phyloP scores from a whole-genome alignment of 2,888 invertebrate genomes.

The Lathronympha strigana region DNA sequence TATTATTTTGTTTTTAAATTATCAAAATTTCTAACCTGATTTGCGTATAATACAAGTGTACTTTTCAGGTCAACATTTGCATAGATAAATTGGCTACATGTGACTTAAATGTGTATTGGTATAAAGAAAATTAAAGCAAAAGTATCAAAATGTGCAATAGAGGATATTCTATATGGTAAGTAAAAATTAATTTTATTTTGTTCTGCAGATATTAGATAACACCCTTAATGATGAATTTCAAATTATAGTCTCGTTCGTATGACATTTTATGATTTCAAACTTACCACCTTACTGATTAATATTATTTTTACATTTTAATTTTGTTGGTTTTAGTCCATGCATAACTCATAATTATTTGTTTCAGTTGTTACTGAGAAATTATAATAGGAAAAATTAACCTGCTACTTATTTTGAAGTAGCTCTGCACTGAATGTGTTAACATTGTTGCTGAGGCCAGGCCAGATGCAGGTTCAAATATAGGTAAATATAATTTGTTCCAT shows the following conservation, averaged over 20 bases:
- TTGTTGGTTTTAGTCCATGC: neutral
- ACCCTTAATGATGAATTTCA: constrained; percentile 42
- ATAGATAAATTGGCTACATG: too few species aligned
- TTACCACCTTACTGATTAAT: constrained; percentile 56
- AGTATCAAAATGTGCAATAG: too few species aligned
- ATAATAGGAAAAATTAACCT: too few species aligned
- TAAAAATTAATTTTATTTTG: too few species aligned
- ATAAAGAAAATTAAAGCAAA: too few species aligned
- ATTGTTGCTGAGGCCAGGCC: neutral
- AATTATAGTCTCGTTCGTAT: constrained; percentile 67
- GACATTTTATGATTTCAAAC: constrained; percentile 63
- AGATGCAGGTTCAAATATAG: neutral
- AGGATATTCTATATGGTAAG: too few species aligned
- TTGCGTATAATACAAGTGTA: too few species aligned
- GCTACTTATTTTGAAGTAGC: too few species aligned
- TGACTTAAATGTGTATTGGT: too few species aligned
- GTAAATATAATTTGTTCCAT: neutral
- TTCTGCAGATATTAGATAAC: neutral
- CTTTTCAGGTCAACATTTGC: too few species aligned
- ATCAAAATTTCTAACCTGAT: too few species aligned
- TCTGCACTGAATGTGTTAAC: too few species aligned
- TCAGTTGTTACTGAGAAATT: constrained; percentile 3
- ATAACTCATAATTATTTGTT: neutral
- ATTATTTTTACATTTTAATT: neutral
- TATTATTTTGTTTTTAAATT: neutral